Conservation (phyloP, 2,888 invertebrate genomes). For the Cryptus viduatorius region DNA sequence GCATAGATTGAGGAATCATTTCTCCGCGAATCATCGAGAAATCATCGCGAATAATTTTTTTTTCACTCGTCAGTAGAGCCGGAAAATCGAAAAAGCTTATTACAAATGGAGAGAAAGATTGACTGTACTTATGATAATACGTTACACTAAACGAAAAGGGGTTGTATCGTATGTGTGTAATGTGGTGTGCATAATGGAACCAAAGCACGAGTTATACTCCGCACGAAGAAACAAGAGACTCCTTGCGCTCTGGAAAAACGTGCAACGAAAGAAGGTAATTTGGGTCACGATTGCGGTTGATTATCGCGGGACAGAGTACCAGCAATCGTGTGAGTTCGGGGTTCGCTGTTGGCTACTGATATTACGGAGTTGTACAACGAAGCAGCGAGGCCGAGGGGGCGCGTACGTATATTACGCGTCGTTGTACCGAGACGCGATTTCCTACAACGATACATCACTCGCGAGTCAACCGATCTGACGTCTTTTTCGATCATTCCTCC, state of each 20-base stretch:
- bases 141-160: slow-evolving; percentile 23
- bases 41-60: too few species aligned
- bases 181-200: slow-evolving; percentile 51
- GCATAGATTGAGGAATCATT: too few species aligned
- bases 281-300: slow-evolving; percentile 63
- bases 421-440: slow-evolving; percentile 54
- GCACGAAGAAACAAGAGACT: slow-evolving; percentile 47
- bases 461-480: slow-evolving; percentile 26
- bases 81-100: background rate
- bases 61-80: too few species aligned
- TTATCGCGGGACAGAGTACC: slow-evolving; percentile 54
- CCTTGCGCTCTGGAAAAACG: slow-evolving; percentile 46
- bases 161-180: slow-evolving; percentile 41
- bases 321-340: slow-evolving; percentile 32
- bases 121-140: slow-evolving; percentile 56
- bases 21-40: too few species aligned
- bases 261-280: slow-evolving; percentile 57
- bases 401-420: slow-evolving; percentile 69
- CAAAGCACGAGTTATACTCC: slow-evolving; percentile 47
- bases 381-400: slow-evolving; percentile 45
- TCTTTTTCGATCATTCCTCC: slow-evolving; percentile 27
- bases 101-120: slow-evolving; percentile 12
- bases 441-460: slow-evolving; percentile 37
- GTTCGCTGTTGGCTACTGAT: slow-evolving; percentile 31
- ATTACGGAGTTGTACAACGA: slow-evolving; percentile 26